Evolutionary conservation across 1,140 invertebrate species (phyloP), one percentile per base, ranked within the genome.

Genomic region (Hypothenemus hampei): DNA sequence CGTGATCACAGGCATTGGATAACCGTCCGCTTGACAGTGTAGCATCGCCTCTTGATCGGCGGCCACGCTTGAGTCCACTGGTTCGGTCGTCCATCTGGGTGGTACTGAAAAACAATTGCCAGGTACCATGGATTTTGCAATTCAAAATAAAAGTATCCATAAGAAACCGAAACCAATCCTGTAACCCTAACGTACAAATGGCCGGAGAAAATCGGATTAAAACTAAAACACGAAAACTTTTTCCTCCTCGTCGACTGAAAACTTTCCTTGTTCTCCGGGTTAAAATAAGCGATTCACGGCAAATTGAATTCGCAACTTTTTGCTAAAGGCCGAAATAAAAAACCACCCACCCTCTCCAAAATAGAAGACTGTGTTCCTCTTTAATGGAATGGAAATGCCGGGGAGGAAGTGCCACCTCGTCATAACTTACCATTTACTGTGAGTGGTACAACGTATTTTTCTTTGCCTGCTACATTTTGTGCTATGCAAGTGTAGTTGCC

Each of bases 401-500:
- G 26, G 13, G 10, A n/a, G n/a, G 13, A 11, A 11, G 26, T 11
- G 26, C 26, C 8, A 31, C 26, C 10, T 11, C 10, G 26, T 31
- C 26, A 31, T 23, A 16, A 53, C 72, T 77, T 78, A 90, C 87
- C 88, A 71, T 91, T 89, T 0, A 93, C 89, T 18, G 86, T 87
- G 0, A 94, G 76, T 0, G 81, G 81, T 18, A 88, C 83, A 4
- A 84, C 82, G 61, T 86, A 86, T 13, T 77, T 73, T 59, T 87
- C 88, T 41, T 81, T 78, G 26, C 89, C 88, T 19, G 89, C 89
- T 22, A 87, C 80, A 74, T 93, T 93, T 52, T 84, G 83, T 3
- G 89, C 89, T 40, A 90, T 81, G 71, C 91, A 93, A 6, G 90
- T 92, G 72, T 93, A 93, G 73, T 93, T 91, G 44, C 89, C 90